Base-by-base conservation (phyloP, 2,888 invertebrate species). In the Didymodactylos carnosus region DNA sequence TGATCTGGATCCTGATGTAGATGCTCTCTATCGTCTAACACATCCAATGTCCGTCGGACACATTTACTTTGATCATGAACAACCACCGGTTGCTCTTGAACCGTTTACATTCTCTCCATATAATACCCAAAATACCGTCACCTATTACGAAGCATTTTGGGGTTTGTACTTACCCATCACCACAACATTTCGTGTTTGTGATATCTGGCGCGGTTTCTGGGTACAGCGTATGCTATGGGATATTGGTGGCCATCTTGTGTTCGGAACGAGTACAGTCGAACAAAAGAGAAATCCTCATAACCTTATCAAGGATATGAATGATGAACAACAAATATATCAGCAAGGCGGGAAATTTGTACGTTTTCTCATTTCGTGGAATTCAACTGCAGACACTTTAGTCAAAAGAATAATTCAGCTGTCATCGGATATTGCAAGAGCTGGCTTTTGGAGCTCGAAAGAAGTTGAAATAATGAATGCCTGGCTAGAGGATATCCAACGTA, bases 121-220 rank as follows among this genome's bases (percentile, higher is more conserved):
- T 43, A 80, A 80, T 73, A 78, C 79, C 8, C 80, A 80, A 74
- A 80, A 80, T 73, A 80, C 80, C 8, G 71, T 80, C 19, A 79
- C 76, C 74, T 75, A 73, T 27, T 77, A 76, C 49, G 75, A 76
- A 35, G 79, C 80, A 16, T 78, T 80, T 69, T 80, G 79, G 79
- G 77, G 77, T 13, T 49, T 80, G 70, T 70, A 78, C 19, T 73
- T 80, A 70, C 79, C 79, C 1, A 73, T 76, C 4, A 77, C 78
- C 2, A 77, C 78, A 11, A 75, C 77, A 10, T 77, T 78, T 51
- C 71, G 79, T 43, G 77, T 76, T 11, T 76, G 76, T 62, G 80
- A 80, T 76, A 80, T 80, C 39, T 79, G 77, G 76, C 75, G 80
- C 35, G 76, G 79, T 6, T 80, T 79, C 73, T 80, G 78, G 78